Evolutionary conservation across 2,113 vertebrate species (phyloP), one percentile per base, ranked within the genome.

Genomic region (Neofelis nebulosa): DNA sequence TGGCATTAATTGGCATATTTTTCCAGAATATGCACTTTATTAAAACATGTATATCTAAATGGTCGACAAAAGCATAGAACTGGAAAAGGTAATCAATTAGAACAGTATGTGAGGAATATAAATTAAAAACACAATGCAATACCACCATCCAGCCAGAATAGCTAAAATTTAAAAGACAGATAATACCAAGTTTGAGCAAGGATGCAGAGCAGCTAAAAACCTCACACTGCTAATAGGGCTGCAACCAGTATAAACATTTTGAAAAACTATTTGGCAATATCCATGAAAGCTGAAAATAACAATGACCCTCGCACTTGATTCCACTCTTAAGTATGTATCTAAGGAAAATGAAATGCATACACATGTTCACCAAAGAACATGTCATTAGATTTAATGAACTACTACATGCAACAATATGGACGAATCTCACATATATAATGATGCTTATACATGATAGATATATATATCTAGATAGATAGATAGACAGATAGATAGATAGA

Each of bases 1-100:
- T 91, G 69, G 41, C 23, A 71, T 48, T 92, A 96, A 78, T 45
- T 73, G 50, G 61, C n/a, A 74, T 84, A 63, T 57, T 96, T 83
- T 83, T 84, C 69, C 27, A 89, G 25, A 92, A 52, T 1, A 92
- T 14, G 5, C 2, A 36, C 48, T 69, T 57, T 11, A 79, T 45
- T 57, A 74, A 50, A 48, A 91, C 66, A 31, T 19, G 12, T 12
- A 6, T n/a, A 84, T 61, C 13, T 18, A 21, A n/a, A 90, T 25
- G 36, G 36, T 23, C 79, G 90, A 68, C n/a, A 74, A 61, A 73
- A 73, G 71, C 36, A 73, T 73, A 73, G 38, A n/a, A 79, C 36
- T 50, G 2, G 23, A 63, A 93, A 93, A 86, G 25, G 27, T 31
- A 38, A 45, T 81, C 73, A 89, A 33, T 48, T 21, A 85, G 19